Evolutionary conservation across 1,140 invertebrate genomes (phyloP).

Genomic region (Cylas formicarius): DNA sequence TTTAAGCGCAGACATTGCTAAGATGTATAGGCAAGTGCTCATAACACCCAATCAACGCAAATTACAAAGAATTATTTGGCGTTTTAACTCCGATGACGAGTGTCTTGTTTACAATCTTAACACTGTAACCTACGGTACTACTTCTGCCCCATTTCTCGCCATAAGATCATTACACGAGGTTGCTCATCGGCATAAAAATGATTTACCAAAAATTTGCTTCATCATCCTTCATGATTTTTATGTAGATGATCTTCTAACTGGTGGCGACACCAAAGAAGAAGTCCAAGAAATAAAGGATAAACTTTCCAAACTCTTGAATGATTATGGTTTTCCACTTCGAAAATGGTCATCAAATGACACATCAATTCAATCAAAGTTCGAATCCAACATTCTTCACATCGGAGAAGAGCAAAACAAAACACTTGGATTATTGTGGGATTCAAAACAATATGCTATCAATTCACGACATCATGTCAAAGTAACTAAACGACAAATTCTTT

Average conservation of each 20-base stretch:
- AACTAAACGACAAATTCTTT: no score
- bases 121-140: constrained; percentile 30
- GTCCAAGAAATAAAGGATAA: constrained; percentile 19
- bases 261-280: constrained; percentile 23
- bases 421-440: no score
- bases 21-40: constrained; percentile 41
- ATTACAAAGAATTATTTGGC: constrained; percentile 40
- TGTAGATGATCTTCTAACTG: constrained; percentile 39
- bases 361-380: no score
- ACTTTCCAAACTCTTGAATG: constrained; percentile 7
- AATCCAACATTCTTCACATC: no score
- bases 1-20: constrained; percentile 40
- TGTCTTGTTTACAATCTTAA: constrained; percentile 24
- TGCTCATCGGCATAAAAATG: constrained; percentile 16
- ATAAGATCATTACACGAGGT: constrained; percentile 26
- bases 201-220: constrained; percentile 21
- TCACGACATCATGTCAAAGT: no score
- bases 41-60: constrained; percentile 31
- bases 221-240: constrained; percentile 34
- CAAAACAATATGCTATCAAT: no score
- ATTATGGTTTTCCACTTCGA: constrained; percentile 31
- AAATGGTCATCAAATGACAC: constrained; percentile 43
- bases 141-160: constrained; percentile 32
- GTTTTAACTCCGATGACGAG: constrained; percentile 24
- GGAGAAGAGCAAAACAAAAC: no score